phyloP scores from a whole-genome alignment of 1,140 invertebrate genomes.

The Ooceraea biroi region DNA sequence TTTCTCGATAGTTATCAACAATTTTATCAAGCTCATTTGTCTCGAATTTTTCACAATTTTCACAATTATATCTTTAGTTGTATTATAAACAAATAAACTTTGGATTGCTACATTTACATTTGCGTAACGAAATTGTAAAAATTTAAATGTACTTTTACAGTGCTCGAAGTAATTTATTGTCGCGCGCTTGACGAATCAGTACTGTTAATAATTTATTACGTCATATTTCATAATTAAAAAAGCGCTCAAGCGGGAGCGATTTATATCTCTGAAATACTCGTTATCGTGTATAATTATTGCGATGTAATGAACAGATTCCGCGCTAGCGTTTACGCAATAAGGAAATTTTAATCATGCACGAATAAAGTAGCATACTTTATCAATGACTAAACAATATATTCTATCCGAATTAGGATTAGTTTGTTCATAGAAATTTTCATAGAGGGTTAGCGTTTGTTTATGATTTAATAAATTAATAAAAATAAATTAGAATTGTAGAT shows the following conservation, averaged over 20 bases:
- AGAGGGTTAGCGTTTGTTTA: too few relatives aligned
- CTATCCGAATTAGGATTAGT: not conserved
- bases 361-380: constrained; percentile 16
- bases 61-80: not conserved
- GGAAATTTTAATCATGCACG: constrained; percentile 16
- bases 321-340: constrained; percentile 1
- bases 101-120: not conserved
- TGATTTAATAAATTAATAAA: too few relatives aligned
- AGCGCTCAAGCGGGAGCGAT: not conserved
- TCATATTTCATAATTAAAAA: not conserved
- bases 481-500: not conserved
- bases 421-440: not conserved
- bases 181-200: not conserved
- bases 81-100: constrained; percentile 2
- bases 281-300: too few relatives aligned
- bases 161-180: not conserved
- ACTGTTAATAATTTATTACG: not conserved
- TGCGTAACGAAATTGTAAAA: not conserved
- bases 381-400: not conserved
- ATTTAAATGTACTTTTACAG: constrained; percentile 4
- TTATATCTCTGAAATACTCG: not conserved
- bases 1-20: not conserved
- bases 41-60: constrained; percentile 4
- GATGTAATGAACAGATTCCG: not conserved
- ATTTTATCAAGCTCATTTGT: constrained; percentile 2